Evolutionary conservation across 2,797 vertebrate genomes (phyloP), one percentile per base, ranked within the genome.

Genomic region (Rhincodon typus): DNA sequence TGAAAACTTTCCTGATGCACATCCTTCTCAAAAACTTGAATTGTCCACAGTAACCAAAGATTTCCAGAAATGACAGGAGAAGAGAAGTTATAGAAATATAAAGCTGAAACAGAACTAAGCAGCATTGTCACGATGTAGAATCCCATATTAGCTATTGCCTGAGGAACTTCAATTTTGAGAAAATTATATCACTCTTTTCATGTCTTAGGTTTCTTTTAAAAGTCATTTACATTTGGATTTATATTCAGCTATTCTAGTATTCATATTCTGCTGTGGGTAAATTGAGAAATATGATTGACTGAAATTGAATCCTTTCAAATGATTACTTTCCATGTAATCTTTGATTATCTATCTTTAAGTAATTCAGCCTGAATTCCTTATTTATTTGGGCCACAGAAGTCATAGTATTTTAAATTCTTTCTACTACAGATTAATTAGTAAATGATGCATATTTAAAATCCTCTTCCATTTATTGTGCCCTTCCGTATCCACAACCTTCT

Each of bases 141-240:
- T 93, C 23, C 25, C n/a, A 21, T 27, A 93, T 62, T 69, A 93
- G 90, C 90, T 42, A 69, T 21, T 42, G 62, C 25, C 19, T 69
- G 62, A 67, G 10, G 66, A 93, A 93, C 62, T 93, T 69, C 90
- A 69, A 69, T 93, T 93, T 67, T 13, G 90, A 93, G 21, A 66
- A 93, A 42, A 93, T 42, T 69, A 42, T 38, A 67, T 67, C 67
- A 93, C 10, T 66, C 7, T 67, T 93, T 69, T 42, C n/a, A 38
- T 93, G 90, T 69, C 62, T 93, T 93, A 25, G n/a, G 62, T 93
- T 93, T 93, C 90, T 93, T 93, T 42, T 93, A 42, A 42, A 13
- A 69, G 19, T 25, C 23, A 93, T 93, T 69, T 93, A 21, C 42
- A 93, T 25, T 93, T 93, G 62, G 38, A 66, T 42, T 93, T 67